Base-by-base conservation (phyloP, 1,140 invertebrate species). In the Tetramorium parvispinum region DNA sequence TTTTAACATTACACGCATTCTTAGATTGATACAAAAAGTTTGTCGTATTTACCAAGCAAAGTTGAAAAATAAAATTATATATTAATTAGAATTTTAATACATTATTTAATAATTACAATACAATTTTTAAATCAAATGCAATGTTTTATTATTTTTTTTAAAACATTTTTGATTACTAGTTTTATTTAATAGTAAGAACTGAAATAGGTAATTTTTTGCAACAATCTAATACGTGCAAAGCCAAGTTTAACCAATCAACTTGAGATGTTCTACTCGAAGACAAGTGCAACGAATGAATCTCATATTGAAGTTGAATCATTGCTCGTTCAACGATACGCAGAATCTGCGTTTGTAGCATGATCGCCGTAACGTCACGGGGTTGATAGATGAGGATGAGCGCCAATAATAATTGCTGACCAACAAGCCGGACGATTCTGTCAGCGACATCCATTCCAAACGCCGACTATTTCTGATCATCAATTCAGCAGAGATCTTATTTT, bases 391-490 rank as follows among this genome's bases (percentile, higher is more conserved):
- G 49, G 66, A 40, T 21, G 21, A 85, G 51, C 49, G 78, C 46
- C 57, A 53, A 86, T 55, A 59, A 82, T 83, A 73, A 91, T 85
- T 59, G 59, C 13, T 73, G 40, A 85, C 49, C 78, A 85, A 10
- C 27, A 53, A 83, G 24, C 13, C 78, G 55, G 63, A 61, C 79
- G 73, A 88, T 82, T 91, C 85, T 91, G 78, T 89, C 87, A 89
- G 79, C 40, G 88, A 89, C 85, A 91, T 91, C 76, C 87, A 81
- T 88, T 88, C 81, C 32, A 85, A 88, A 91, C 88, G 73, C 24
- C 65, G 68, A 91, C 93, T 93, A 94, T 94, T 94, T 93, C 91
- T 93, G 91, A 92, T 89, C 92, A 89, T 91, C 92, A 92, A 94
- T 92, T 93, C 89, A 90, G 77, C 79, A 87, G 88, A 90, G 76